phyloP scores from a whole-genome alignment of 2,888 invertebrate species.

The Crocallis elinguaria region DNA sequence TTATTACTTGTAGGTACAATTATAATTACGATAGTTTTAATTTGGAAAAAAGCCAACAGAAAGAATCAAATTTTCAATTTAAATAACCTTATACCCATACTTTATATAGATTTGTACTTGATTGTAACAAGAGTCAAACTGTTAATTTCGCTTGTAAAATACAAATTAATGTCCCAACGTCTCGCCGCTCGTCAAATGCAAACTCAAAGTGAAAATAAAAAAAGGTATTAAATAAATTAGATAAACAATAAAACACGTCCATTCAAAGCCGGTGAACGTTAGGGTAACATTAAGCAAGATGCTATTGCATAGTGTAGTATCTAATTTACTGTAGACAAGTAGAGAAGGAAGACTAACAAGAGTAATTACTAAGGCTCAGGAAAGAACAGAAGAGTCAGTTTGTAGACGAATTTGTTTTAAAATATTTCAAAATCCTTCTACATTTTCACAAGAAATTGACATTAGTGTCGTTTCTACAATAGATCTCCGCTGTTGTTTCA shows the following conservation, averaged over 20 bases:
- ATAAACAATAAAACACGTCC: slow-evolving; percentile 60
- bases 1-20: no score
- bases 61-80: no score
- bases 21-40: no score
- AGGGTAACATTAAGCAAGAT: slow-evolving; percentile 47
- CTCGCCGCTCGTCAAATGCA: slow-evolving; percentile 73
- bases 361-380: slow-evolving; percentile 13
- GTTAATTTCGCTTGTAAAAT: slow-evolving; percentile 2
- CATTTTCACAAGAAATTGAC: no score
- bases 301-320: slow-evolving; percentile 36
- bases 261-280: slow-evolving; percentile 74
- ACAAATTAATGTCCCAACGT: slow-evolving; percentile 59
- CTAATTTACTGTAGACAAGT: slow-evolving; percentile 35
- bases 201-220: slow-evolving; percentile 66
- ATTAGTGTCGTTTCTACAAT: slow-evolving; percentile 2
- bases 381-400: neutral
- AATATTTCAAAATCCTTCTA: no score
- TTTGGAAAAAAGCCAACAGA: no score
- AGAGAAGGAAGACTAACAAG: slow-evolving; percentile 33
- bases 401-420: neutral
- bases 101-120: no score
- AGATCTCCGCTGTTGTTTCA: neutral
- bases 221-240: slow-evolving; percentile 58
- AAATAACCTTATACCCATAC: no score
- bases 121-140: no score